Evolutionary conservation across 2,888 invertebrate species (phyloP).

Genomic region (Tinea trinotella): DNA sequence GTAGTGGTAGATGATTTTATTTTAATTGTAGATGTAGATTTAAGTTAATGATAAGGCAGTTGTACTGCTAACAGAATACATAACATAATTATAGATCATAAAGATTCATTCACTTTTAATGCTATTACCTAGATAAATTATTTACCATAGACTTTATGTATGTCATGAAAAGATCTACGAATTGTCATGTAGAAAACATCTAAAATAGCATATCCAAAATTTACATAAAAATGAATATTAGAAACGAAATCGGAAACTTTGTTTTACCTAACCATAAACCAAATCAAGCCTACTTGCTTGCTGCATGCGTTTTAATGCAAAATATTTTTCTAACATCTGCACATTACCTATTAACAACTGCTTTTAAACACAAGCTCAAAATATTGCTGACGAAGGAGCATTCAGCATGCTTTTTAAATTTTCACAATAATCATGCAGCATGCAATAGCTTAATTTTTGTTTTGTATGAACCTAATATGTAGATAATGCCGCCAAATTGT

Average conservation of each 20-base stretch:
- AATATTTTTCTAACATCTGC: conserved; percentile 13
- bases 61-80: conserved; percentile 35
- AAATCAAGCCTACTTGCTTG: conserved; percentile 42
- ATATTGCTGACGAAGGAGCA: conserved; percentile 12
- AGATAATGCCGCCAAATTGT: too few species aligned
- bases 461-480: too few species aligned
- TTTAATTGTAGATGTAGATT: conserved; percentile 53
- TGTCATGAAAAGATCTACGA: background rate
- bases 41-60: conserved; percentile 47
- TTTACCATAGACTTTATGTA: background rate
- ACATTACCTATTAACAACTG: conserved; percentile 3
- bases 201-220: too few species aligned
- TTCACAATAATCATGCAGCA: conserved; percentile 56
- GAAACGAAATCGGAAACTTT: too few species aligned
- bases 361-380: conserved; percentile 11
- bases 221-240: too few species aligned
- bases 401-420: conserved; percentile 6
- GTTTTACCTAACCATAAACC: too few species aligned
- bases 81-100: background rate
- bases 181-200: background rate
- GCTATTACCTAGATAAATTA: too few species aligned
- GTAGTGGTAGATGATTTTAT: conserved; percentile 19
- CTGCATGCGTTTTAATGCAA: conserved; percentile 46
- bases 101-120: background rate
- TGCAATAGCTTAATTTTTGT: conserved; percentile 53